Evolutionary conservation across 2,797 vertebrate genomes (phyloP).

Genomic region (Danio kyathit): DNA sequence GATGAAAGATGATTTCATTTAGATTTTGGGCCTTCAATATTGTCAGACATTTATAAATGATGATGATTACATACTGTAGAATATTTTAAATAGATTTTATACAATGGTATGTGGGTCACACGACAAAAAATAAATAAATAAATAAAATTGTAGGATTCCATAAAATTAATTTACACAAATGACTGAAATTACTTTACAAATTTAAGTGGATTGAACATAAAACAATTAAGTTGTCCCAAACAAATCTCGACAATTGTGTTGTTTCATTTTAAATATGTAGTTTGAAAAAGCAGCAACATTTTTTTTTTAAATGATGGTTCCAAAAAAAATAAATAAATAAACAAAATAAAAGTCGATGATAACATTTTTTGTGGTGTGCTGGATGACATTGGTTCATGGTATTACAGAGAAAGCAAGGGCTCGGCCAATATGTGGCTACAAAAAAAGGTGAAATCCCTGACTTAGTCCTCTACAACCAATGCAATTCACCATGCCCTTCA

Average conservation of each 20-base stretch:
- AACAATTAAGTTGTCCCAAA: too few species aligned
- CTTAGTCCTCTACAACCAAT: conserved; percentile 28
- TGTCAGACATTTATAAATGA: not conserved
- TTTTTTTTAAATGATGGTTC: not conserved
- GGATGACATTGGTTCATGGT: not conserved
- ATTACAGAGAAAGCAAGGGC: conserved; percentile 2
- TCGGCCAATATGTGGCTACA: conserved; percentile 24
- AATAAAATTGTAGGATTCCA: too few species aligned
- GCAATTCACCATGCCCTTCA: conserved; percentile 39
- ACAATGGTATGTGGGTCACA: too few species aligned
- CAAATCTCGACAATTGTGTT: too few species aligned
- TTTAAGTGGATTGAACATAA: too few species aligned
- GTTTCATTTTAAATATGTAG: too few species aligned
- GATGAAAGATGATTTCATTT: not conserved
- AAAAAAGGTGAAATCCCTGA: conserved; percentile 26
- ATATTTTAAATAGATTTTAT: not conserved
- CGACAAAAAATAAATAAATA: too few species aligned
- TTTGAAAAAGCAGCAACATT: too few species aligned
- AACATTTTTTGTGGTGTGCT: not conserved
- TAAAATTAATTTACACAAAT: too few species aligned
- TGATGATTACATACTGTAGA: conserved; percentile 2
- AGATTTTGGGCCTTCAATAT: not conserved
- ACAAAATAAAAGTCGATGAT: too few species aligned
- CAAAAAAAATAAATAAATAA: conserved; percentile 20
- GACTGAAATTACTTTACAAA: too few species aligned